A percentile compares a stretch with the other conserved stretches of the same genome.
Conservation (phyloP, 2,113 vertebrate genomes). For the Eulemur rufifrons region DNA sequence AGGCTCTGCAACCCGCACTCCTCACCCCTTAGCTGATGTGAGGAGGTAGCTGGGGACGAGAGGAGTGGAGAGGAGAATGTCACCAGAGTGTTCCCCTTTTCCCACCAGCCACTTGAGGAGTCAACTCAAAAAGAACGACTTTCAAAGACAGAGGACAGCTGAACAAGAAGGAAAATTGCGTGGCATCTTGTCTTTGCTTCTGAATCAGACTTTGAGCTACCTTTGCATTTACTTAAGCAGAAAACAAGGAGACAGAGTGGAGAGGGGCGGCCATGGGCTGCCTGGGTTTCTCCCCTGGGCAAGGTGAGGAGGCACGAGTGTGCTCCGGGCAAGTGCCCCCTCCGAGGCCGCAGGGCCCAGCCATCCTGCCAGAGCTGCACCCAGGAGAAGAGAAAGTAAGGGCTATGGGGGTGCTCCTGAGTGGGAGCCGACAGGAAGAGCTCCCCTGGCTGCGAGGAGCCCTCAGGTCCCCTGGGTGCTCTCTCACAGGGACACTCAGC, state of each 20-base stretch:
- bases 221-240: background rate
- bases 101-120: background rate
- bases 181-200: background rate
- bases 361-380: background rate
- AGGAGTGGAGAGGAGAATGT: background rate
- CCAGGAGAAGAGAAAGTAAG: background rate
- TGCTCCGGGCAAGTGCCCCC: accelerated
- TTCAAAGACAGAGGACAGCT: background rate
- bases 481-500: accelerated
- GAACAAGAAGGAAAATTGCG: background rate
- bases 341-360: background rate
- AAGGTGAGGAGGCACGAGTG: background rate
- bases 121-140: background rate
- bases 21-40: background rate
- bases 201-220: background rate
- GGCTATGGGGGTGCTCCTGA: no score
- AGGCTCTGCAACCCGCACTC: background rate
- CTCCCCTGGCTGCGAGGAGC: background rate
- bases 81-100: background rate
- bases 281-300: background rate
- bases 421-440: background rate
- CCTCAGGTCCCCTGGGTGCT: background rate
- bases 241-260: background rate
- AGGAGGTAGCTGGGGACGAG: background rate
- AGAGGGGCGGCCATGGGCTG: background rate